Conservation (phyloP, 2,888 invertebrate species). For the Alloscopus bannaensis region DNA sequence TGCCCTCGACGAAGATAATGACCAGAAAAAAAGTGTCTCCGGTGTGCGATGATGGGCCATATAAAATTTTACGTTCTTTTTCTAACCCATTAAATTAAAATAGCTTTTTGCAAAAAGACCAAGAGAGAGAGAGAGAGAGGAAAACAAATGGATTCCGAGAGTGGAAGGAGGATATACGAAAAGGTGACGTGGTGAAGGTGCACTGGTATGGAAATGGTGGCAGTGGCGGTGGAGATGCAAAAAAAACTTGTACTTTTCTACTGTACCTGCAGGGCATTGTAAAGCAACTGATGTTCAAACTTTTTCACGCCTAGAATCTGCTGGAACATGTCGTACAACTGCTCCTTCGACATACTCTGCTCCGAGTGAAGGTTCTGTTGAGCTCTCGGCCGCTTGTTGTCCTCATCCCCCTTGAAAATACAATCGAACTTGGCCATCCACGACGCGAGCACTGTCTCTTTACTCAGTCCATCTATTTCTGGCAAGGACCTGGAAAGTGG, state of each 20-base stretch:
- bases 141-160: neutral
- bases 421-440: constrained; percentile 99
- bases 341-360: constrained; percentile 97
- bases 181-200: neutral
- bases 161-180: neutral
- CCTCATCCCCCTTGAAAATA: constrained; percentile 96
- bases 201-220: constrained; percentile 11
- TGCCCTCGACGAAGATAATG: constrained; percentile 43
- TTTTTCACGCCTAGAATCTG: constrained; percentile 99
- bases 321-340: constrained; percentile 99
- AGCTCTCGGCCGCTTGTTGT: constrained; percentile 89
- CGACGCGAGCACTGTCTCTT: constrained; percentile 98
- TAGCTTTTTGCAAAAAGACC: no score
- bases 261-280: constrained; percentile 95
- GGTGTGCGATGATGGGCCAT: constrained; percentile 22
- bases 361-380: constrained; percentile 94
- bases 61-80: constrained; percentile 42
- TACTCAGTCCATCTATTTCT: constrained; percentile 99
- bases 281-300: constrained; percentile 99
- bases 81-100: constrained; percentile 33
- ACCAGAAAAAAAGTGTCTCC: neutral
- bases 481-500: constrained; percentile 97
- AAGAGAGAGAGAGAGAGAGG: neutral
- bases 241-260: constrained; percentile 23
- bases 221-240: constrained; percentile 20